phyloP scores from a whole-genome alignment of 2,797 vertebrate genomes.

The Sebastes vulpes region DNA sequence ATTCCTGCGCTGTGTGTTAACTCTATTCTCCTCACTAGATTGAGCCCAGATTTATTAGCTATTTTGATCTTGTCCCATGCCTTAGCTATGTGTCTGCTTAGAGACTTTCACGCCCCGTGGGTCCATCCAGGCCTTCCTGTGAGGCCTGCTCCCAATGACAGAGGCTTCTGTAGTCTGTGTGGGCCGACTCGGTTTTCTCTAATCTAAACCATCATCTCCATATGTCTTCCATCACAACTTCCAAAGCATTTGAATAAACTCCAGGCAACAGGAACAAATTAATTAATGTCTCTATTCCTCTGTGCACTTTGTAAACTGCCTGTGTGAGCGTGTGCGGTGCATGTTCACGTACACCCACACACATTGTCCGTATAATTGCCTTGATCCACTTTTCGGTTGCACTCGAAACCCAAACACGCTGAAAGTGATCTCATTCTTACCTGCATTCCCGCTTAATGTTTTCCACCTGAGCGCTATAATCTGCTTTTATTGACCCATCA shows the following conservation, averaged over 20 bases:
- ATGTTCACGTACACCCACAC: neutral
- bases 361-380: slow-evolving; percentile 43
- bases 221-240: slow-evolving; percentile 84
- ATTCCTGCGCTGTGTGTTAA: neutral
- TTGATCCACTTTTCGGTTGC: slow-evolving; percentile 49
- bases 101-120: slow-evolving; percentile 57
- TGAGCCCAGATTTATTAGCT: slow-evolving; percentile 27
- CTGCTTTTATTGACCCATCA: slow-evolving; percentile 77
- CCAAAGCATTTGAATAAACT: slow-evolving; percentile 78
- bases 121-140: slow-evolving; percentile 63
- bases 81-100: slow-evolving; percentile 15
- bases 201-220: slow-evolving; percentile 83
- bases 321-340: slow-evolving; percentile 21
- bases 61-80: slow-evolving; percentile 21
- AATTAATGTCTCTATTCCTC: slow-evolving; percentile 79
- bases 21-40: slow-evolving; percentile 16
- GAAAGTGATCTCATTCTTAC: slow-evolving; percentile 77
- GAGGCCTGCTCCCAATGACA: slow-evolving; percentile 66
- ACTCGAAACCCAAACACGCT: slow-evolving; percentile 47
- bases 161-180: slow-evolving; percentile 80
- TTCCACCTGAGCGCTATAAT: slow-evolving; percentile 79
- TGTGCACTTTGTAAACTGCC: slow-evolving; percentile 56
- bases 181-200: slow-evolving; percentile 61
- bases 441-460: slow-evolving; percentile 80
- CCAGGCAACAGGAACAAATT: slow-evolving; percentile 84